Percentiles rank a stretch among this genome's conserved stretches.
Conservation (phyloP, 2,888 invertebrate species). For the Slavum lentiscoides region DNA sequence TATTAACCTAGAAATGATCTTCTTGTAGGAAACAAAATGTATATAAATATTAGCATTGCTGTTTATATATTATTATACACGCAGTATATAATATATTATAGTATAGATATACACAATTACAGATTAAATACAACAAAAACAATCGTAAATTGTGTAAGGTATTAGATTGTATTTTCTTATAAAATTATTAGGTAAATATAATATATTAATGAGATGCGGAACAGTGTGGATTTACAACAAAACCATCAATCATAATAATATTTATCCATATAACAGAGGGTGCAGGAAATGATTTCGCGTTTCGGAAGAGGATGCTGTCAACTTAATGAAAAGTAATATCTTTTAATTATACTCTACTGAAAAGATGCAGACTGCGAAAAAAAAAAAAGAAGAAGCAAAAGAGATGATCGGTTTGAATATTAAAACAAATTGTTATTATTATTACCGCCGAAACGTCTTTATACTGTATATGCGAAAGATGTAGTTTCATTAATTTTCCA, state of each 20-base stretch:
- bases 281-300: slow-evolving; percentile 53
- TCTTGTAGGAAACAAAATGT: too few relatives aligned
- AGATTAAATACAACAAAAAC: too few relatives aligned
- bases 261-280: slow-evolving; percentile 50
- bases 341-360: slow-evolving; percentile 49
- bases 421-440: slow-evolving; percentile 54
- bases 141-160: neutral
- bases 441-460: slow-evolving; percentile 53
- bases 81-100: too few relatives aligned
- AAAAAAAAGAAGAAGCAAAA: slow-evolving; percentile 23
- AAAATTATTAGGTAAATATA: slow-evolving; percentile 26
- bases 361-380: slow-evolving; percentile 34
- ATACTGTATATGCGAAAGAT: slow-evolving; percentile 43
- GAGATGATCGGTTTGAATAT: slow-evolving; percentile 54
- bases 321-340: slow-evolving; percentile 53
- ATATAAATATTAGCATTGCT: too few relatives aligned
- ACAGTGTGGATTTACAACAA: slow-evolving; percentile 35
- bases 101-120: too few relatives aligned
- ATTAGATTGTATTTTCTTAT: slow-evolving; percentile 18
- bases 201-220: slow-evolving; percentile 41
- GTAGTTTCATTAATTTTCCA: slow-evolving; percentile 53
- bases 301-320: slow-evolving; percentile 53
- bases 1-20: too few relatives aligned
- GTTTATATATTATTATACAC: too few relatives aligned
- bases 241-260: slow-evolving; percentile 53